phyloP scores from a whole-genome alignment of 2,888 invertebrate genomes.

The Apotomis capreana region DNA sequence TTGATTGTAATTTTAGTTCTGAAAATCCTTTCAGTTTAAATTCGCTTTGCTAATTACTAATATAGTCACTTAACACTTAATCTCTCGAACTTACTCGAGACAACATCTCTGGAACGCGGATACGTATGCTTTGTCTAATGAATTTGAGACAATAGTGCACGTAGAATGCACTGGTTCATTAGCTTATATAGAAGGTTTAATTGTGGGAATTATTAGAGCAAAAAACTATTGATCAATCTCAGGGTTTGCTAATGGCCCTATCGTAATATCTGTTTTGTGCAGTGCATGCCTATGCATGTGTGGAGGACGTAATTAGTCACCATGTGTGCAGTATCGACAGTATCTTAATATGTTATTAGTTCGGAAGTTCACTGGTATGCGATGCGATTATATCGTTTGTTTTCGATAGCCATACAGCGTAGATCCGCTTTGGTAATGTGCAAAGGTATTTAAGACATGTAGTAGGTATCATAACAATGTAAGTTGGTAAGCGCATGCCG shows the following conservation, averaged over 20 bases:
- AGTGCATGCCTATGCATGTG: slow-evolving; percentile 46
- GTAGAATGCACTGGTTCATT: slow-evolving; percentile 58
- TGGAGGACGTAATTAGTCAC: slow-evolving; percentile 43
- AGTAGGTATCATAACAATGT: neutral
- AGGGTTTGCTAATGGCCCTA: slow-evolving; percentile 71
- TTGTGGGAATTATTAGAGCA: slow-evolving; percentile 82
- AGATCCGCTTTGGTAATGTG: slow-evolving; percentile 32
- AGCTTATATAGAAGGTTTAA: slow-evolving; percentile 77
- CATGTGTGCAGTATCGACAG: slow-evolving; percentile 37
- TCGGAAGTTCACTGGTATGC: slow-evolving; percentile 28
- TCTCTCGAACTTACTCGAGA: slow-evolving; percentile 62
- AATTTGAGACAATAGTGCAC: slow-evolving; percentile 63
- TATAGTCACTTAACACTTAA: slow-evolving; percentile 17
- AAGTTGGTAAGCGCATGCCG: neutral
- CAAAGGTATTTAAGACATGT: slow-evolving; percentile 1
- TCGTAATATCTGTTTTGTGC: slow-evolving; percentile 60
- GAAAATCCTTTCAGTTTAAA: neutral
- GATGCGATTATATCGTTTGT: slow-evolving; percentile 35
- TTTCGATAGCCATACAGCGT: slow-evolving; percentile 20
- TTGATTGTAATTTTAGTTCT: neutral
- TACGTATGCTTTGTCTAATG: slow-evolving; percentile 49
- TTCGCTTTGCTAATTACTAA: neutral
- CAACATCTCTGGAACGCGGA: slow-evolving; percentile 57
- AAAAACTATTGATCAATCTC: slow-evolving; percentile 78
- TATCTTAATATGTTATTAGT: slow-evolving; percentile 11